These are phyloP conservation scores for Zaprionus camerounensis DNA, from an alignment of 1,140 invertebrate species.

Conservation along the genomic window DNA sequence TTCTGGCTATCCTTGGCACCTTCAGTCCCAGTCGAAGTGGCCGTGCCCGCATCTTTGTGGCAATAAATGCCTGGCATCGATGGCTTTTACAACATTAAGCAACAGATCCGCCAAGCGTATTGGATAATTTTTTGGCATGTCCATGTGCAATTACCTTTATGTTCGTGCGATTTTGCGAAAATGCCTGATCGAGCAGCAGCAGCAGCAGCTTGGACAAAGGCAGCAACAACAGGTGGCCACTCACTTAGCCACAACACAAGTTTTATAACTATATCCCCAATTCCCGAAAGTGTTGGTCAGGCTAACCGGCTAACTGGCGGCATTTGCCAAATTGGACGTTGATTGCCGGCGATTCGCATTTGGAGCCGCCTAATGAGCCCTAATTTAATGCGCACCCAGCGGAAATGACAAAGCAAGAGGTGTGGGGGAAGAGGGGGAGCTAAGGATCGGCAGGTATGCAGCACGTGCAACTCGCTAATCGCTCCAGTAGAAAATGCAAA, in stretches of 20 bases:
- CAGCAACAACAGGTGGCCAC: conserved; percentile 71
- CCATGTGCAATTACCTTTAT: conserved; percentile 79
- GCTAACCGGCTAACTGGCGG: conserved; percentile 50
- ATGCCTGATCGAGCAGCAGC: conserved; percentile 45
- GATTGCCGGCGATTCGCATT: conserved; percentile 68
- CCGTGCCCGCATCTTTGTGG: conserved; percentile 16
- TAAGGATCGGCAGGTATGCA: conserved; percentile 28
- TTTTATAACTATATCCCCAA: conserved; percentile 70
- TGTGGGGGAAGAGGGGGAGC: conserved; percentile 16
- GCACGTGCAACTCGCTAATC: conserved; percentile 53
- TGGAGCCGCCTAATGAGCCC: conserved; percentile 67
- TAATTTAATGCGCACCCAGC: conserved; percentile 71
- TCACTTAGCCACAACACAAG: conserved; percentile 59
- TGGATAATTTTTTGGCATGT: conserved; percentile 80
- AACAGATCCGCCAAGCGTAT: conserved; percentile 45
- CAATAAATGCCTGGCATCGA: conserved; percentile 80
- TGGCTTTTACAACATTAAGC: conserved; percentile 64
- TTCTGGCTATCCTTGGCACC: conserved; percentile 70
- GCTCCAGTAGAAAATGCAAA: conserved; percentile 43
- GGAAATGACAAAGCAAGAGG: conserved; percentile 64
- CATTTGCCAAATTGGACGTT: conserved; percentile 78
- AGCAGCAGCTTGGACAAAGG: conserved; percentile 59
- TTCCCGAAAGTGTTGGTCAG: conserved; percentile 7
- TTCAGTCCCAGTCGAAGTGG: not conserved
- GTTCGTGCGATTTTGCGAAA: conserved; percentile 76